phyloP scores from a whole-genome alignment of 2,797 vertebrate species.

The Fringilla coelebs region DNA sequence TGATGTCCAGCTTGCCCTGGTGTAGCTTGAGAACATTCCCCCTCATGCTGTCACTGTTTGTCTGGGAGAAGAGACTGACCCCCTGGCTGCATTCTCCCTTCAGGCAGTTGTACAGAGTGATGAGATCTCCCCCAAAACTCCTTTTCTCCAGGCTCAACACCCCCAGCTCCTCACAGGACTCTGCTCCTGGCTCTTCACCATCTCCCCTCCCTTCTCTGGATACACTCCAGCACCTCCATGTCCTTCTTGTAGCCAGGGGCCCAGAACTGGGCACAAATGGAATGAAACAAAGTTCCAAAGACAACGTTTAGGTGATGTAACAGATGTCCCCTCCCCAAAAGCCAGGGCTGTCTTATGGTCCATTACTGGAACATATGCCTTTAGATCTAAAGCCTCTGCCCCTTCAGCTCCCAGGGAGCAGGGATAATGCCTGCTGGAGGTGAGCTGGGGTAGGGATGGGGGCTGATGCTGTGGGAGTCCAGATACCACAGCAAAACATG shows the following conservation, averaged over 20 bases:
- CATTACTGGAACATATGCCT: not conserved
- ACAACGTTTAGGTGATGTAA: not conserved
- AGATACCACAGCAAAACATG: not conserved
- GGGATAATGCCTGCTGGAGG: not conserved
- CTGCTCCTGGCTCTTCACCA: not conserved
- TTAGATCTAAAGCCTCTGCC: not conserved
- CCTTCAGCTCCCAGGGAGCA: not conserved
- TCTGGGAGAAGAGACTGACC: not conserved
- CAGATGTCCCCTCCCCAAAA: not conserved
- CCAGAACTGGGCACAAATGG: not conserved
- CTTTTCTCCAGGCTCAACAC: not conserved
- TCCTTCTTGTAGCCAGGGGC: not conserved
- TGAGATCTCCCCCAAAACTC: not conserved
- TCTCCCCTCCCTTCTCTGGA: not conserved
- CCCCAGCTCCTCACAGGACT: not conserved
- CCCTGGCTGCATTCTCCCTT: too few relatives aligned
- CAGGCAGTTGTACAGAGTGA: not conserved
- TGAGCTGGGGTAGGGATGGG: not conserved
- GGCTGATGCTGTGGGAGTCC: not conserved
- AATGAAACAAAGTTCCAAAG: not conserved
- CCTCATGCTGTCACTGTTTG: not conserved
- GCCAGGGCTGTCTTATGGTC: not conserved
- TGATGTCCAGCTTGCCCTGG: not conserved
- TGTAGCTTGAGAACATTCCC: not conserved
- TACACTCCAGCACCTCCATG: not conserved